Base-by-base conservation (phyloP, 2,113 vertebrate genomes). In the Oreamnos americanus region DNA sequence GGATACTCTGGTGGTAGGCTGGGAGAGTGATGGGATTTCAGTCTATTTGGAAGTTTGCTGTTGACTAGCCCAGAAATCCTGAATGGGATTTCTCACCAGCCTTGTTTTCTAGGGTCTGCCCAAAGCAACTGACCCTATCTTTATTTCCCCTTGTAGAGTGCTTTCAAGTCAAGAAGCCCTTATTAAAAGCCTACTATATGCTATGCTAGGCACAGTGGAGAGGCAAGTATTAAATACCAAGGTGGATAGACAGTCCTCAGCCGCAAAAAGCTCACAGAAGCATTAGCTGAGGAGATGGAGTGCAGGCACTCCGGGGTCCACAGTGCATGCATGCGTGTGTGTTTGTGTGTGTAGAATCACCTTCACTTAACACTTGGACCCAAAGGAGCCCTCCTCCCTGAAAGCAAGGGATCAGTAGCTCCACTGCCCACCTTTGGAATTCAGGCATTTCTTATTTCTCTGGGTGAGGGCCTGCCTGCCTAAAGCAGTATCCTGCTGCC, bases 301-400 rank as follows among this genome's bases (percentile, higher is more conserved):
- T 23, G 2, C 78, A 55, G 43, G 62, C 10, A n/a, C 28, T n/a
- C 12, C 0, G 7, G 28, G 14, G 13, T 3, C 30, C 1, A 4
- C 1, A 19, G 13, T 39, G 33, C 0, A 2, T 21, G 16, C 7
- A 8, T 11, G 4, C 1, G 9, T 23, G 5, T 5, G 17, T 13
- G 30, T n/a, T 33, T 36, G 79, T 15, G 4, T 60, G 60, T 45
- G 12, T 30, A 3, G 3, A 39, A 60, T 95, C 60, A 26, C 21
- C 71, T 91, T 76, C 7, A 51, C 28, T 57, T 79, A 74, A 71
- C 21, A 49, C 58, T n/a, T 55, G 58, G 30, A 45, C 17, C 25
- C 78, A 36, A 76, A 33, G 84, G 47, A 13, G 14, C 64, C 71
- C 1, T 39, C 10, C 21, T 64, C 30, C 16, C 12, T 19, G 30